Evolutionary conservation across 2,797 vertebrate genomes (phyloP).

Genomic region (Xiphophorus birchmanni): DNA sequence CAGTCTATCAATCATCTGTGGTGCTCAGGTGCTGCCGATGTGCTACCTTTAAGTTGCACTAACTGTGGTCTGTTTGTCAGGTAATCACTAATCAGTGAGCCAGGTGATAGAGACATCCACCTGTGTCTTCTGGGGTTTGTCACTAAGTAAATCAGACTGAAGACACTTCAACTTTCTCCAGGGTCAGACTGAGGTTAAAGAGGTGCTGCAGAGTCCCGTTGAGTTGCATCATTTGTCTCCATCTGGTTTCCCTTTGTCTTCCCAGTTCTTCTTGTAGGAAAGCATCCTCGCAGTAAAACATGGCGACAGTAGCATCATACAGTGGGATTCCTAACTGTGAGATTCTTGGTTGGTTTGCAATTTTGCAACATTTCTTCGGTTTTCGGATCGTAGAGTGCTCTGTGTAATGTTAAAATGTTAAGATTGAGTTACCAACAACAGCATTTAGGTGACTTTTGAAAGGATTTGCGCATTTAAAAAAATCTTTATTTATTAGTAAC

Average conservation of each 20-base stretch:
- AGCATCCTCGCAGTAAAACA: neutral
- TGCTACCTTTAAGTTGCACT: neutral
- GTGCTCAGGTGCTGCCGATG: neutral
- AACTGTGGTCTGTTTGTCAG: neutral
- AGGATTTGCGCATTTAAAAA: neutral
- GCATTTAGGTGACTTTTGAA: neutral
- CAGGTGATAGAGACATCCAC: neutral
- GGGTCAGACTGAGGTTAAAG: neutral
- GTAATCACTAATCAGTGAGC: neutral
- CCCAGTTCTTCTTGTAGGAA: no score
- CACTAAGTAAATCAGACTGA: neutral
- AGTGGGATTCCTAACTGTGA: neutral
- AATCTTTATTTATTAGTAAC: neutral
- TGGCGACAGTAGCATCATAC: neutral
- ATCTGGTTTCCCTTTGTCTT: neutral
- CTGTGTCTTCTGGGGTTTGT: neutral
- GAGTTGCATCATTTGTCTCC: neutral
- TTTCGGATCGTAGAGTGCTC: neutral
- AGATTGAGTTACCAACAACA: neutral
- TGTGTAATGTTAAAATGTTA: neutral
- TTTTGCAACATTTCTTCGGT: neutral
- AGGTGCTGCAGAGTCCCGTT: neutral
- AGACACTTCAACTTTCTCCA: neutral
- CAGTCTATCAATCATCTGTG: neutral
- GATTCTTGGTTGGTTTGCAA: neutral